Percentiles rank a stretch among this genome's conserved stretches.
These are phyloP conservation scores for human DNA, from an alignment of 2,113 vertebrate species.

Conservation along the genomic window GRCh38 chr5:174482001-174482500, in stretches of 20 bases:
- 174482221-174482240: background rate
- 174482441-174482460: background rate
- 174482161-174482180: background rate
- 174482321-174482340: background rate
- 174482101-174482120: background rate
- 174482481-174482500: accelerated
- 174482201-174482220: background rate
- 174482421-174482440: background rate
- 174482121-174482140: background rate
- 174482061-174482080: too few relatives aligned
- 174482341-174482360: background rate
- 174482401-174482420: background rate
- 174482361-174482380: background rate
- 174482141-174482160: background rate
- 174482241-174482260: background rate
- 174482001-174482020: background rate
- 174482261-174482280: background rate
- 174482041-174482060: too few relatives aligned
- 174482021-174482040: background rate
- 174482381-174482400: background rate
- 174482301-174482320: background rate
- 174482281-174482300: background rate
- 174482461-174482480: background rate
- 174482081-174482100: too few relatives aligned
- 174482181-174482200: background rate